Conservation (phyloP, 2,113 vertebrate genomes). For the Brevimyrus niger region DNA sequence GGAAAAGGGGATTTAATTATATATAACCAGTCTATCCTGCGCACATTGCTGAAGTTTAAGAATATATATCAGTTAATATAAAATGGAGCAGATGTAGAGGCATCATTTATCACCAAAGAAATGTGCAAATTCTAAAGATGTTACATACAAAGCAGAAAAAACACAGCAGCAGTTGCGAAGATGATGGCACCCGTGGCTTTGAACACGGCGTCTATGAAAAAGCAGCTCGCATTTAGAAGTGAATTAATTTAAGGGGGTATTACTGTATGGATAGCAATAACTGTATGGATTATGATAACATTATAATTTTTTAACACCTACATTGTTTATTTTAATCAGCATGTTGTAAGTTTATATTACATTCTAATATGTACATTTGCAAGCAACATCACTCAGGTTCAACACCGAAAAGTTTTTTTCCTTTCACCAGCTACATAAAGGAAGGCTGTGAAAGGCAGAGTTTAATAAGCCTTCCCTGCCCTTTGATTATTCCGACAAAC, state of each 20-base stretch:
- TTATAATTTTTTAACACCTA: neutral
- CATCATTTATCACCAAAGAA: neutral
- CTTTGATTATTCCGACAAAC: neutral
- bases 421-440: neutral
- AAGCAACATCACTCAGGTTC: neutral
- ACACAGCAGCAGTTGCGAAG: neutral
- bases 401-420: neutral
- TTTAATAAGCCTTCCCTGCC: neutral
- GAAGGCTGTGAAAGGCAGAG: neutral
- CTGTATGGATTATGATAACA: neutral
- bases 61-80: neutral
- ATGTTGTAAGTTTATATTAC: neutral
- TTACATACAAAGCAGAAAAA: neutral
- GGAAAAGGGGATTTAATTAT: neutral
- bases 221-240: neutral
- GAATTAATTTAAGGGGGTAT: neutral
- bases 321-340: neutral
- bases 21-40: neutral
- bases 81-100: neutral
- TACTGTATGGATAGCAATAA: neutral
- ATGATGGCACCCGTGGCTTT: neutral
- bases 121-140: neutral
- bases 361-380: neutral
- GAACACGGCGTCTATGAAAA: neutral
- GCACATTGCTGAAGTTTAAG: neutral